Base-by-base conservation (phyloP, 2,797 vertebrate genomes). In the Hydrolagus colliei region DNA sequence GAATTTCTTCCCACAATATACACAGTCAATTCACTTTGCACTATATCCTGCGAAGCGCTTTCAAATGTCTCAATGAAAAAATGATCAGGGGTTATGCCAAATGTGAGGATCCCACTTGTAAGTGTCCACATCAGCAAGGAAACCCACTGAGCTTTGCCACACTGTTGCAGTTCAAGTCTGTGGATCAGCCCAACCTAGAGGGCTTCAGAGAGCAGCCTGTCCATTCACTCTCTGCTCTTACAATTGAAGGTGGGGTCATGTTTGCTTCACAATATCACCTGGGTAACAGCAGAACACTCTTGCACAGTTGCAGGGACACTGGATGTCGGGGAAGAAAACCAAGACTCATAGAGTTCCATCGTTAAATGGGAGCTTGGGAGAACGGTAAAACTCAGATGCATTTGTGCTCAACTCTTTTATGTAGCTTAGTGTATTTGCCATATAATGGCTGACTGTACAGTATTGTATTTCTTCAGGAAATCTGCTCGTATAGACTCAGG, bases 231-330 rank as follows among this genome's bases (percentile, higher is more conserved):
- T 67, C 32, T 65, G 78, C 62, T 82, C 14, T 14, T 61, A 41
- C 18, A 9, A 10, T 35, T 20, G 79, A 63, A 71, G 79, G 79
- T 71, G 65, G 79, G 2, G 65, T 32, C 11, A 2, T 16, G 2
- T 68, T 20, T 71, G 16, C 16, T 35, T 20, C 16, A 35, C 32
- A n/a, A 9, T 52, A 63, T 84, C 52, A 41, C 79, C 79, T 20
- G 65, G 79, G 79, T 67, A 84, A 84, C 79, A 52, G 65, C 32
- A 20, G 65, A 41, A 84, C 18, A 84, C 79, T 80, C 14, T 27
- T 13, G 32, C 62, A 67, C 62, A 20, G 41, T 20, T 84, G 18
- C 65, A 35, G 65, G 20, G 79, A 52, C 63, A 59, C 75, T 41
- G 79, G 32, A 71, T 68, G 65, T 67, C 65, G 7, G 16, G 32